Conservation (phyloP, 2,888 invertebrate species). For the Cryptosula pallasiana region DNA sequence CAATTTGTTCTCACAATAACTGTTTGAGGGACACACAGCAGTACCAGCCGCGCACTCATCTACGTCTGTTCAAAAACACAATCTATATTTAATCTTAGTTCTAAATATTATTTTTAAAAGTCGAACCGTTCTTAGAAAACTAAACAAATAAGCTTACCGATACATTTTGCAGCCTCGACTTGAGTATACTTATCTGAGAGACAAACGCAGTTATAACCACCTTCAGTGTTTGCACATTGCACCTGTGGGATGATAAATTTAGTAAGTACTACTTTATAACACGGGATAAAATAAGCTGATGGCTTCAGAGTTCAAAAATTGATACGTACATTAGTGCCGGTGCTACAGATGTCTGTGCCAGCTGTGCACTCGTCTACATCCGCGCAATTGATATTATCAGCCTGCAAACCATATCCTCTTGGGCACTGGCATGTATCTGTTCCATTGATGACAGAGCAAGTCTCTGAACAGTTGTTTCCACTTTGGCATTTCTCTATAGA, state of each 20-base stretch:
- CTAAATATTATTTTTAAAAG: too few relatives aligned
- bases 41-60: constrained; percentile 30
- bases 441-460: constrained; percentile 30
- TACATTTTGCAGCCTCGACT: constrained; percentile 7
- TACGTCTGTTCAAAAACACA: too few relatives aligned
- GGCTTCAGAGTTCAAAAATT: too few relatives aligned
- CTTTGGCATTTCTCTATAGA: constrained; percentile 25
- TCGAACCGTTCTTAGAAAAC: too few relatives aligned
- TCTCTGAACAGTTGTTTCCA: constrained; percentile 30
- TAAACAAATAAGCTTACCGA: constrained; percentile 12
- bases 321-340: constrained; percentile 26
- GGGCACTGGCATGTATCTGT: constrained; percentile 32
- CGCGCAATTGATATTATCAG: constrained; percentile 30
- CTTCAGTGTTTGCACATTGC: constrained; percentile 30
- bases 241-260: background rate
- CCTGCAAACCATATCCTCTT: constrained; percentile 30
- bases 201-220: constrained; percentile 31
- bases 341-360: constrained; percentile 29
- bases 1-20: constrained; percentile 29
- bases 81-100: constrained; percentile 31
- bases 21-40: constrained; percentile 27
- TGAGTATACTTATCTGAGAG: constrained; percentile 28
- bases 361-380: constrained; percentile 33
- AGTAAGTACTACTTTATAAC: too few relatives aligned
- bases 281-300: too few relatives aligned